A percentile compares a stretch with the other conserved stretches of the same genome.
Evolutionary conservation across 2,113 vertebrate genomes (phyloP).

Genomic region (Vidua chalybeata): DNA sequence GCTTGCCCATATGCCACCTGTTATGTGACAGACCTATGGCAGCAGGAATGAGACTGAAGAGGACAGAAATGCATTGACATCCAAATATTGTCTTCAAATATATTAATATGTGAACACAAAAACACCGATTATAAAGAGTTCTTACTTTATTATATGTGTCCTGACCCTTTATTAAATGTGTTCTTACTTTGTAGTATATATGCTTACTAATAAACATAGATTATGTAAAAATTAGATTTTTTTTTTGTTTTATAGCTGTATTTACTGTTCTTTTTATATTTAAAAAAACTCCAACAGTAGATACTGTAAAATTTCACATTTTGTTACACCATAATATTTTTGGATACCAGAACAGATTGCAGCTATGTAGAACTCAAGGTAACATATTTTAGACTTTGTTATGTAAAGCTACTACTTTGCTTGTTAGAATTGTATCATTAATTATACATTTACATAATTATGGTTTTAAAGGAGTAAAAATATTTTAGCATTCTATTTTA

Average conservation of each 20-base stretch:
- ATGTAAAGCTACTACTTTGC: neutral
- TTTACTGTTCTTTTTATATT: neutral
- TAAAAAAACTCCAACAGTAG: neutral
- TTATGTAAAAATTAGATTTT: neutral
- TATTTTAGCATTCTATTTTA: neutral
- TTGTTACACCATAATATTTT: neutral
- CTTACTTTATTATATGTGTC: neutral
- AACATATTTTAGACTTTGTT: neutral
- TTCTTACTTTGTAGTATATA: neutral
- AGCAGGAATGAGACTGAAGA: neutral
- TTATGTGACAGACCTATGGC: neutral
- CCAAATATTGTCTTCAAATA: neutral
- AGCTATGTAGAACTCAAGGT: neutral
- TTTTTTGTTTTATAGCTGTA: neutral
- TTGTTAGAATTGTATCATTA: neutral
- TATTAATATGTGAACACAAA: neutral
- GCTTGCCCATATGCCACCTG: neutral
- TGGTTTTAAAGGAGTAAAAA: neutral
- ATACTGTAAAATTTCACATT: neutral
- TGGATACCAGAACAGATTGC: neutral
- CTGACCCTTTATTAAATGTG: neutral
- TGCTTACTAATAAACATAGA: neutral
- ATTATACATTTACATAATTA: slow-evolving; percentile 23
- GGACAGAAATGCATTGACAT: neutral
- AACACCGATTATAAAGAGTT: neutral